Conservation (phyloP, 2,797 vertebrate genomes). For the Dryobates pubescens region DNA sequence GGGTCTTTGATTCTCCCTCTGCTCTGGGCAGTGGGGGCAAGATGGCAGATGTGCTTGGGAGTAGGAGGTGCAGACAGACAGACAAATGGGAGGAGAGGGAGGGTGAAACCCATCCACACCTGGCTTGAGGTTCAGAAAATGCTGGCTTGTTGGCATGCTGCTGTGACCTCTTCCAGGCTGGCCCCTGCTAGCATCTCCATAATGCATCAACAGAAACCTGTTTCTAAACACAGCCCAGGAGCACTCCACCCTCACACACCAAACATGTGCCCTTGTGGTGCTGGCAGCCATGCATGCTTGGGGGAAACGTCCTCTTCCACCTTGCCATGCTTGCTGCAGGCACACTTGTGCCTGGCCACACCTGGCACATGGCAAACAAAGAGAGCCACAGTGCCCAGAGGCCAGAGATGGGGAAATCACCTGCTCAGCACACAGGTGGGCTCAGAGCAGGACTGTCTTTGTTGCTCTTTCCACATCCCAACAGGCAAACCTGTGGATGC, state of each 20-base stretch:
- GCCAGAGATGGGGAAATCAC: background rate
- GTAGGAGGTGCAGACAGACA: background rate
- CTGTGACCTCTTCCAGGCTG: background rate
- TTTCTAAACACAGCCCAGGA: background rate
- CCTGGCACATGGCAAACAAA: background rate
- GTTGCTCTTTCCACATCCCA: background rate
- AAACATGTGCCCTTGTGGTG: background rate
- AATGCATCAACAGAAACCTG: background rate
- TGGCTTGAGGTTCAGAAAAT: background rate
- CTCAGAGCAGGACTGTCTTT: background rate
- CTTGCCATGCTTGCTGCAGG: background rate
- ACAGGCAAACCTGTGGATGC: background rate
- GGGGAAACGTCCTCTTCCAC: background rate
- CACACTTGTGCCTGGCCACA: background rate
- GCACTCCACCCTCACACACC: background rate
- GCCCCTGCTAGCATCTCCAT: background rate
- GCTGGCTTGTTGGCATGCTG: background rate
- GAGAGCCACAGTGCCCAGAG: background rate
- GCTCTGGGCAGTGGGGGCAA: background rate
- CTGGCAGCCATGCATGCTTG: background rate
- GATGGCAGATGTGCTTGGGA: background rate
- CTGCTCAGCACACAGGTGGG: background rate
- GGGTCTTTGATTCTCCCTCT: background rate
- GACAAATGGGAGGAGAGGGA: background rate
- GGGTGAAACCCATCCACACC: background rate